These are phyloP conservation scores for Apteryx mantelli DNA, from an alignment of 2,113 vertebrate genomes.

Conservation along the genomic window DNA sequence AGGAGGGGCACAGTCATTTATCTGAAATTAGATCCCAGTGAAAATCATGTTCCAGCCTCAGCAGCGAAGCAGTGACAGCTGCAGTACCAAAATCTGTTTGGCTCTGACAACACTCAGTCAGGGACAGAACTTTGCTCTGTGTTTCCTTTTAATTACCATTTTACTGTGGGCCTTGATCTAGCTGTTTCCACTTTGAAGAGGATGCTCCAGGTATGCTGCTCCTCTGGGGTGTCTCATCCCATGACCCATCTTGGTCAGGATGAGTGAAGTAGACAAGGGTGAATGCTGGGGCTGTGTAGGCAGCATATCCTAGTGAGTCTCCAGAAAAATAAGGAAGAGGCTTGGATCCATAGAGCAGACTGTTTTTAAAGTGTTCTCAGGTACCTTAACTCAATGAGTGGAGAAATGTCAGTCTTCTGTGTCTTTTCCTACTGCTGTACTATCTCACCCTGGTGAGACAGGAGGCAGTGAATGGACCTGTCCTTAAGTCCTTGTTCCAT, in stretches of 20 bases:
- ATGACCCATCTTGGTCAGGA: not conserved
- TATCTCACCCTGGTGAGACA: not conserved
- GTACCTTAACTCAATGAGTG: not conserved
- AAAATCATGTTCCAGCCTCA: not conserved
- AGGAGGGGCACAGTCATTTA: not conserved
- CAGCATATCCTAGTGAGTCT: not conserved
- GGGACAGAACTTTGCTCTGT: not conserved
- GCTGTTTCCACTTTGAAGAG: not conserved
- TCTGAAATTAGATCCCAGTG: not conserved
- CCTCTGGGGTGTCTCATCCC: not conserved
- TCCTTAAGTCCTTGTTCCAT: not conserved
- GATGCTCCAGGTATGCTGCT: not conserved
- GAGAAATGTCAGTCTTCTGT: not conserved
- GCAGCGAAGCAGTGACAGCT: not conserved
- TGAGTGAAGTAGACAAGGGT: not conserved
- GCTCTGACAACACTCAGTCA: not conserved
- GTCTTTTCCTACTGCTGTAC: not conserved
- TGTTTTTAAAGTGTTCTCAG: not conserved
- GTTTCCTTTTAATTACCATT: not conserved
- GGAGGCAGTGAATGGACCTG: not conserved
- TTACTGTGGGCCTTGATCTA: not conserved
- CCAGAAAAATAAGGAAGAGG: not conserved
- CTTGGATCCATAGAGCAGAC: not conserved
- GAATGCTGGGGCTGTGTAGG: not conserved
- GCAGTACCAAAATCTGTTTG: not conserved